Evolutionary conservation across 2,113 vertebrate genomes (phyloP).

Genomic region (Tragulus kanchil): DNA sequence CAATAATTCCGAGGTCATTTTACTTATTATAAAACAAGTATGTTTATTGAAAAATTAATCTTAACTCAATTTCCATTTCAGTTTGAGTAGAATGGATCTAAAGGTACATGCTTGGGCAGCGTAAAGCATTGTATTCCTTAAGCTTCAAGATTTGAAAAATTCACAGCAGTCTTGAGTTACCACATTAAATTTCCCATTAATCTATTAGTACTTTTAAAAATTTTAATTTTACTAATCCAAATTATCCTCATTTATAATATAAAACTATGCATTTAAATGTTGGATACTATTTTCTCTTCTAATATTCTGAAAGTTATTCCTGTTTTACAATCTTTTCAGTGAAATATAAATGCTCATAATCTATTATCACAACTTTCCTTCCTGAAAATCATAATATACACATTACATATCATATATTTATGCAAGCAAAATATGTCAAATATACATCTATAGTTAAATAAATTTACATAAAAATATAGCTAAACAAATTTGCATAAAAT

Average conservation of each 20-base stretch:
- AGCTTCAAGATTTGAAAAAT: background rate
- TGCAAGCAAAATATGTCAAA: background rate
- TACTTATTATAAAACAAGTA: background rate
- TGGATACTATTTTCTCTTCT: background rate
- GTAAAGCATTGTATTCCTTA: background rate
- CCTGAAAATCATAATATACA: background rate
- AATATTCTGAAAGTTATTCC: background rate
- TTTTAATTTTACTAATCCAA: background rate
- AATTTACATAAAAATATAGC: no score
- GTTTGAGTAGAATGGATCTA: background rate
- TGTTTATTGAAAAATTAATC: background rate
- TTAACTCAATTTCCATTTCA: background rate
- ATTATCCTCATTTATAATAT: background rate
- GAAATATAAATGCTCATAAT: conserved; percentile 13
- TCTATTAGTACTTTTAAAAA: background rate
- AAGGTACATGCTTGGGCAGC: background rate
- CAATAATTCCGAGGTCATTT: background rate
- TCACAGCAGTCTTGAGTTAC: background rate
- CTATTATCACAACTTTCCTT: background rate
- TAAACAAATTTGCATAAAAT: background rate
- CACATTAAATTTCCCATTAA: background rate
- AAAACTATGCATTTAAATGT: background rate
- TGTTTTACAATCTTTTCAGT: background rate
- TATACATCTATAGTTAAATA: background rate
- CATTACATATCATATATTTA: background rate